Conservation (phyloP, 1,140 invertebrate genomes). For the Piezodorus guildinii region DNA sequence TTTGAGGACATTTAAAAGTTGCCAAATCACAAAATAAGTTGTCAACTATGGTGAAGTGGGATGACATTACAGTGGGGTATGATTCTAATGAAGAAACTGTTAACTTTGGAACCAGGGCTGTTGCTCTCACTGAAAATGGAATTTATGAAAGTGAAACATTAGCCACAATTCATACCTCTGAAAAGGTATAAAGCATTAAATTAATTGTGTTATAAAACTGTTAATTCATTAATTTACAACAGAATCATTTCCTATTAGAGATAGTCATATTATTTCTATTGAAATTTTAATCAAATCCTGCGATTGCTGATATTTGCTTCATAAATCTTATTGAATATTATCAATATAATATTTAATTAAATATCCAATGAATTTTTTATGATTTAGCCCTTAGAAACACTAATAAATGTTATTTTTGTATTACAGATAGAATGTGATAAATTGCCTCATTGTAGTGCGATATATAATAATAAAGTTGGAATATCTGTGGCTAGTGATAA, state of each 20-base stretch:
- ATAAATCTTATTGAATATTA: no score
- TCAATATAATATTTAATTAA: no score
- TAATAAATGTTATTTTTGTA: not conserved
- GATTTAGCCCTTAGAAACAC: no score
- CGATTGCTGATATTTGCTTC: no score
- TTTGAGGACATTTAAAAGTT: no score
- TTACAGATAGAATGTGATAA: not conserved
- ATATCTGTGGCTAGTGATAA: not conserved
- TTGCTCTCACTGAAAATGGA: constrained; percentile 32
- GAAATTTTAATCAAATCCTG: no score
- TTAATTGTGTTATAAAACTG: no score
- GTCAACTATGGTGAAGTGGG: constrained; percentile 28
- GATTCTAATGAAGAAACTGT: constrained; percentile 36
- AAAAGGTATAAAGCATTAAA: not conserved
- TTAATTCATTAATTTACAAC: no score
- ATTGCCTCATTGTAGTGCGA: not conserved
- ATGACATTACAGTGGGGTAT: constrained; percentile 32
- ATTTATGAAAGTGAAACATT: constrained; percentile 36
- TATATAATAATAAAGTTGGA: constrained; percentile 9
- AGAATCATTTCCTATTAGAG: no score
- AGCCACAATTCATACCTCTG: constrained; percentile 30
- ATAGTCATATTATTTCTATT: no score
- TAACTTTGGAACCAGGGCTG: constrained; percentile 35
- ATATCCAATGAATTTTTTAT: no score
- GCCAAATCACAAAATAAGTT: no score